phyloP scores from a whole-genome alignment of 2,797 vertebrate genomes.

The Danio tinwini region DNA sequence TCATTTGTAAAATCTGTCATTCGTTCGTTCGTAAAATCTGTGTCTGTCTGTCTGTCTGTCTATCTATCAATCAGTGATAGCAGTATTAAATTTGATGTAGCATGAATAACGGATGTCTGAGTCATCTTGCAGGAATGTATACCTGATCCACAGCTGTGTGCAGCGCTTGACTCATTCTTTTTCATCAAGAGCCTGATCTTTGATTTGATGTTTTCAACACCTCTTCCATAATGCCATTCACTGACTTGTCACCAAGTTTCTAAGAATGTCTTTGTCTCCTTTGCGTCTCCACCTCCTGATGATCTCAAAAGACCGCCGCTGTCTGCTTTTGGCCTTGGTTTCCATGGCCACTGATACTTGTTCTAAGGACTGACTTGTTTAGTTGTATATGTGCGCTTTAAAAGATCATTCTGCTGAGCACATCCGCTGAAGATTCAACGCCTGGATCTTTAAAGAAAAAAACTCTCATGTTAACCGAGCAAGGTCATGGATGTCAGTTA shows the following conservation, averaged over 20 bases:
- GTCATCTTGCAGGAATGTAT: constrained; percentile 10
- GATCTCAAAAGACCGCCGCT: constrained; percentile 40
- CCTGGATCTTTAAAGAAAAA: neutral
- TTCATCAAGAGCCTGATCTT: constrained; percentile 5
- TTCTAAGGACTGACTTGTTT: constrained; percentile 39
- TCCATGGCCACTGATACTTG: constrained; percentile 74
- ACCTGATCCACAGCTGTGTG: constrained; percentile 9
- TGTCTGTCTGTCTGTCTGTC: neutral
- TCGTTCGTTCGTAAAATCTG: neutral
- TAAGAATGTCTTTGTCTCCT: constrained; percentile 9
- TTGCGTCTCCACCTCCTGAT: constrained; percentile 3
- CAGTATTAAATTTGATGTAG: neutral
- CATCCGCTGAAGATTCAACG: neutral
- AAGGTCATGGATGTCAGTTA: constrained; percentile 9
- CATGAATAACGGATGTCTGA: neutral
- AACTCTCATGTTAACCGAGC: neutral
- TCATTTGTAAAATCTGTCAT: neutral
- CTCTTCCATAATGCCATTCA: neutral
- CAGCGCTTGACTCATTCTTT: constrained; percentile 16
- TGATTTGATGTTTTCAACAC: neutral
- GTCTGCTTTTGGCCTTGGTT: constrained; percentile 69
- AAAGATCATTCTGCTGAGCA: neutral
- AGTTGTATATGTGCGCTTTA: neutral
- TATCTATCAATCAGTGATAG: neutral
- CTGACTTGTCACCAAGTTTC: constrained; percentile 17